Base-by-base conservation (phyloP, 2,113 vertebrate species). In the Cyprinus carpio region DNA sequence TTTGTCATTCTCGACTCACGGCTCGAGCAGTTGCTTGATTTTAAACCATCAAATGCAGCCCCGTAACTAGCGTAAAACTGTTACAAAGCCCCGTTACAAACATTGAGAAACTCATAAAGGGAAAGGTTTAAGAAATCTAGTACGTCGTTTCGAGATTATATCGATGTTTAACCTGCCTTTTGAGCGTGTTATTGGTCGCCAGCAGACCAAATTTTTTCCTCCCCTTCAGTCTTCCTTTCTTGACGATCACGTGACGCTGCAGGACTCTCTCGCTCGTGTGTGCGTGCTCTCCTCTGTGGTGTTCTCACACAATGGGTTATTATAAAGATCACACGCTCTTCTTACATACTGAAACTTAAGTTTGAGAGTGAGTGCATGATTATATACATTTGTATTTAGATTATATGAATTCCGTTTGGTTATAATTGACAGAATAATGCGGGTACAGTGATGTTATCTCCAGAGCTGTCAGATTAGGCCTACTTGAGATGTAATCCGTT, bases 191-290 rank as follows among this genome's bases (percentile, higher is more conserved):
- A 65, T 27, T 65, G 40, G 34, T 6, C 60, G 37, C 58, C 56
- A 27, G 78, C 78, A 46, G 4, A 1, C 60, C n/a, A n/a, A 13
- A n/a, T 46, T 81, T 29, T 65, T 1, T n/a, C n/a, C 58, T 64
- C 4, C 8, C 64, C 3, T 82, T 54, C 40, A 31, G 34, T 82
- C 62, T 71, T 82, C 64, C 27, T 69, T 69, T 23, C 64, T 64
- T 40, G 80, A 15, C 15, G 49, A 11, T 82, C 80, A 82, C 80
- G 80, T 82, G 80, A 54, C 78, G 8, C 40, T 65, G n/a, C 58
- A 46, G 25, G 60, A 65, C 65, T 81, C 60, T 64, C 76, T 62
- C 56, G 77, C 15, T 43, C 13, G 4, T 49, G 43, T 4, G 43
- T 49, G 43, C 72, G 27, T 27, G 4, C 27, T 16, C 20, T 43